Conservation (phyloP, 37 sponge, comb jelly and placozoan species). For the Geodia barretti region DNA sequence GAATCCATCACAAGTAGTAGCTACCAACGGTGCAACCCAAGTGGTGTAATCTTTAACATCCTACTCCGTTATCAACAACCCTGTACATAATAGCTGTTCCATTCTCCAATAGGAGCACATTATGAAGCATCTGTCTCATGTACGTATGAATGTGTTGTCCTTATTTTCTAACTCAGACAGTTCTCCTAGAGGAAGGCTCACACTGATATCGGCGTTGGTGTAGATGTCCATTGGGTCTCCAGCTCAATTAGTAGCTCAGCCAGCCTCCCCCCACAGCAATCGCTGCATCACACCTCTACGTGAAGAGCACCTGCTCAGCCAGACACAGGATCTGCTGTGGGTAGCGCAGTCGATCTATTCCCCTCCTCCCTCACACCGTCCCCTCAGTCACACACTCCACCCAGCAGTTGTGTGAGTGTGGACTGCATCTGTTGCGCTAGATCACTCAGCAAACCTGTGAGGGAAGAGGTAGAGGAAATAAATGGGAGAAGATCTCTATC, state of each 20-base stretch:
- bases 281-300: constrained; percentile 94
- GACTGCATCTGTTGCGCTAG: constrained; percentile 90
- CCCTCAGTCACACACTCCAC: constrained; percentile 67
- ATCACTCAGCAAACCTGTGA: constrained; percentile 74
- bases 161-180: neutral
- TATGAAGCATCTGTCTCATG: neutral
- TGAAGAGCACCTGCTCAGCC: constrained; percentile 91
- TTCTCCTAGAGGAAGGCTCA: neutral
- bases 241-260: constrained; percentile 83
- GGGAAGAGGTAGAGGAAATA: too few relatives aligned
- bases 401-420: constrained; percentile 76
- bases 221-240: constrained; percentile 89
- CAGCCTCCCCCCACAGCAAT: constrained; percentile 55
- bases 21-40: too few relatives aligned
- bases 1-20: too few relatives aligned
- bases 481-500: too few relatives aligned
- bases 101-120: too few relatives aligned
- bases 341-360: constrained; percentile 71
- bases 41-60: too few relatives aligned
- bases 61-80: too few relatives aligned
- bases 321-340: constrained; percentile 94
- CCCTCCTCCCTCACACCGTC: constrained; percentile 6
- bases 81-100: too few relatives aligned
- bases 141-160: neutral
- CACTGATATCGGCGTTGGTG: constrained; percentile 68